Evolutionary conservation across 2,888 invertebrate species (phyloP), one percentile per base, ranked within the genome.

Genomic region (Eilema caniola): DNA sequence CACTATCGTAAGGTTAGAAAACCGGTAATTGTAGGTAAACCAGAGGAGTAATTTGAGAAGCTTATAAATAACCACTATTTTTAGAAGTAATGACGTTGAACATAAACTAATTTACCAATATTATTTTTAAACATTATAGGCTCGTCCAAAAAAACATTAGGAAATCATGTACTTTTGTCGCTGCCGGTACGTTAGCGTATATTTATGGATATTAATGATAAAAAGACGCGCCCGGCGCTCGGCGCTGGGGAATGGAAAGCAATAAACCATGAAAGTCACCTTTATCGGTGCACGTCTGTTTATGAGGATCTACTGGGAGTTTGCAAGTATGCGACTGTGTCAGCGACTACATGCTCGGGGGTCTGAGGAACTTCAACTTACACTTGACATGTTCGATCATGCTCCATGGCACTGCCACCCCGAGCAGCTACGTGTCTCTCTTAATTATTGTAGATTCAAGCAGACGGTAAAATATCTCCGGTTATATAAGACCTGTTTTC

Each of bases 181-280:
- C 25, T 62, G 20, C 20, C 25, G n/a, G 14, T 31, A 63, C 24
- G 23, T 28, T 28, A 2, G n/a, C 24, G 37, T 33, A 59, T 37
- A 66, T 69, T 79, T 67, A 74, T 69, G 65, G 71, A 74, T 79
- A 79, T 78, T 71, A 77, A 74, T 78, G 71, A 77, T 79, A 53
- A 77, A 76, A 62, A 24, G 41, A 25, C 47, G 37, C 62, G 62
- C 20, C 79, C 71, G 67, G 77, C 70, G 62, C 65, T 20, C 11
- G 11, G 37, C 37, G 37, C 12, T 37, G 12, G 53, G 62, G 56
- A 71, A 77, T 78, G 80, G 61, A 78, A 78, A 79, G 71, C 77
- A 78, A 78, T 33, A 65, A 70, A 62, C 41, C 67, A 61, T 20
- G 56, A 24, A 33, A 57, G 65, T 8, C 25, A 28, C 47, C 28